Percentiles rank a stretch among this genome's conserved stretches.
These are phyloP conservation scores for Leucophenga maculata DNA, from an alignment of 2,888 invertebrate species.

Conservation along the genomic window DNA sequence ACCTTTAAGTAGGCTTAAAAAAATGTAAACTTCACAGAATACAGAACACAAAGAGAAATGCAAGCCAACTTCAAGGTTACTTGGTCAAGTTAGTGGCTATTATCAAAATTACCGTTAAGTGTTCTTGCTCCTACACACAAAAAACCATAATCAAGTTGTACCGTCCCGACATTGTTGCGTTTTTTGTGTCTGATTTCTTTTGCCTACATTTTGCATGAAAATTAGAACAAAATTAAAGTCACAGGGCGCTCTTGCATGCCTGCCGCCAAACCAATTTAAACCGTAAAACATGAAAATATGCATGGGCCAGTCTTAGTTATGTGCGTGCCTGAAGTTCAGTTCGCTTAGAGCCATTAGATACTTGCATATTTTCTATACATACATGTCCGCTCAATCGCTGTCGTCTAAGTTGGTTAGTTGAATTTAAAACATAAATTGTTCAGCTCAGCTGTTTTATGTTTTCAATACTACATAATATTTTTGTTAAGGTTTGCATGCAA, in stretches of 20 bases:
- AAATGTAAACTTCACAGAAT: not conserved
- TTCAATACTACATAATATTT: not conserved
- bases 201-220: not conserved
- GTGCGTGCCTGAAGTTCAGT: slow-evolving; percentile 16
- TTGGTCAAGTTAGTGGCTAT: slow-evolving; percentile 49
- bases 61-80: slow-evolving; percentile 50
- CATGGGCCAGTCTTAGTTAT: not conserved
- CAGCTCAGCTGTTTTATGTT: not conserved
- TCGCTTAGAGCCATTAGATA: not conserved
- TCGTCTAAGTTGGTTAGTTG: no score
- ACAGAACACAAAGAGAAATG: no score
- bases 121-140: slow-evolving; percentile 32
- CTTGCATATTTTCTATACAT: not conserved
- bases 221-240: slow-evolving; percentile 24
- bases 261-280: slow-evolving; percentile 20
- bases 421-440: no score
- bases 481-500: slow-evolving; percentile 12
- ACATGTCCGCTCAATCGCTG: no score
- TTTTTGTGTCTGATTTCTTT: slow-evolving; percentile 6
- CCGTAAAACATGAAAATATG: slow-evolving; percentile 10
- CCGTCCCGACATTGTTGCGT: slow-evolving; percentile 40
- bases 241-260: slow-evolving; percentile 11
- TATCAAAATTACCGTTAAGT: slow-evolving; percentile 58
- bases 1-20: slow-evolving; percentile 22
- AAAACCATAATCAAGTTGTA: slow-evolving; percentile 48